Evolutionary conservation across 1,140 invertebrate genomes (phyloP).

Genomic region (Zeugodacus cucurbitae): DNA sequence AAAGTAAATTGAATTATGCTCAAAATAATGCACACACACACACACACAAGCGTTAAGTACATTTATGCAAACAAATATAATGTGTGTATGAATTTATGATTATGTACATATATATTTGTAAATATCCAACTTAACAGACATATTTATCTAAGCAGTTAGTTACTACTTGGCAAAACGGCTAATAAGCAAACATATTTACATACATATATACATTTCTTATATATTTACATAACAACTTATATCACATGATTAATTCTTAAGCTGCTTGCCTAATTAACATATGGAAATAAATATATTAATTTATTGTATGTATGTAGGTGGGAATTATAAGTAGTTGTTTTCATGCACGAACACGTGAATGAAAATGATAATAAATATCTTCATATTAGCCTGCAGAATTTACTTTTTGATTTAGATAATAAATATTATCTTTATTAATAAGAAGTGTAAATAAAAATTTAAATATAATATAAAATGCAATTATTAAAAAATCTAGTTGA

Average conservation of each 20-base stretch:
- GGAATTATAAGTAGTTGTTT: background rate
- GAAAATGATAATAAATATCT: background rate
- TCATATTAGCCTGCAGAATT: too few species aligned
- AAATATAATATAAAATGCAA: too few species aligned
- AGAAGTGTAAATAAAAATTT: too few species aligned
- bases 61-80: background rate
- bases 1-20: constrained; percentile 7
- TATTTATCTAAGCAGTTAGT: background rate
- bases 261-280: background rate
- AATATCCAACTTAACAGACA: background rate
- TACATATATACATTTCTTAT: background rate
- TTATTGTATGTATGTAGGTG: background rate
- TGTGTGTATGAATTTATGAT: background rate
- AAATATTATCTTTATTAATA: too few species aligned
- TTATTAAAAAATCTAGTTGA: too few species aligned
- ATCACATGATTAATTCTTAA: constrained; percentile 9
- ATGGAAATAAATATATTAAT: background rate
- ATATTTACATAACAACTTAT: background rate
- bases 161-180: background rate
- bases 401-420: too few species aligned
- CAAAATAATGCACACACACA: background rate
- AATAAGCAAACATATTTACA: background rate
- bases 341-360: background rate
- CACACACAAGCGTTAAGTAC: background rate
- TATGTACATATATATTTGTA: too few species aligned